Conservation (phyloP, 2,113 vertebrate genomes). For the Alectura lathami region DNA sequence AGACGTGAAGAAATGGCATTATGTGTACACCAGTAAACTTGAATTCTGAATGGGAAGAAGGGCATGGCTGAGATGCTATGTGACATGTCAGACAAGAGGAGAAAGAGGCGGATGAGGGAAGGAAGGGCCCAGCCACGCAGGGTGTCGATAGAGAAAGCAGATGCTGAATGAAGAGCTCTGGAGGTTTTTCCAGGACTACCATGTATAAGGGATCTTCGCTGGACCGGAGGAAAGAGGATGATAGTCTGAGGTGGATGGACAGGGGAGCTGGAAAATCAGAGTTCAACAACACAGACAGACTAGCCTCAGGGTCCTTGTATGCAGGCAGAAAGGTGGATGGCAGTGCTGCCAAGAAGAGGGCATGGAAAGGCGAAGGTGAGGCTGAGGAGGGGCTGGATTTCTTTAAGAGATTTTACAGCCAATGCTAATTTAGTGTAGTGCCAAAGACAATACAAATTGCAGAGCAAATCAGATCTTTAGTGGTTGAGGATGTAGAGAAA, state of each 20-base stretch:
- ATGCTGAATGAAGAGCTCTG: not conserved
- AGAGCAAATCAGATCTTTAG: conserved; percentile 31
- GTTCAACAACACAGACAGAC: not conserved
- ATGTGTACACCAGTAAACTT: not conserved
- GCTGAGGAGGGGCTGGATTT: not conserved
- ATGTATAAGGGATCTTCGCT: not conserved
- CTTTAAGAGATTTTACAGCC: conserved; percentile 1
- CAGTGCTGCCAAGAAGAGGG: not conserved
- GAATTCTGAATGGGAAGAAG: not conserved
- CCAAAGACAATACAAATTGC: conserved; percentile 26
- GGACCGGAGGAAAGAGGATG: not conserved
- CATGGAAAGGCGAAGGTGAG: not conserved
- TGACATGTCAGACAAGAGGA: not conserved
- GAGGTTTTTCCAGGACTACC: not conserved
- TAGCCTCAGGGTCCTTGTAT: not conserved
- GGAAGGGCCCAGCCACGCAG: not conserved
- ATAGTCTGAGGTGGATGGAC: not conserved
- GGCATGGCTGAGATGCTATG: not conserved
- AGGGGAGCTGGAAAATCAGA: not conserved
- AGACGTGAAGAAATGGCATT: not conserved
- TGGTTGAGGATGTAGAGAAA: conserved; percentile 31
- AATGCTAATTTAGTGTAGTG: not conserved
- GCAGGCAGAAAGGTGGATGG: not conserved
- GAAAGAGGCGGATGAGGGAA: not conserved
- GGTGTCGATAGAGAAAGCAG: too few species aligned